A percentile compares a stretch with the other conserved stretches of the same genome.
phyloP scores from a whole-genome alignment of 2,888 invertebrate genomes.

The Phengaris alcon region DNA sequence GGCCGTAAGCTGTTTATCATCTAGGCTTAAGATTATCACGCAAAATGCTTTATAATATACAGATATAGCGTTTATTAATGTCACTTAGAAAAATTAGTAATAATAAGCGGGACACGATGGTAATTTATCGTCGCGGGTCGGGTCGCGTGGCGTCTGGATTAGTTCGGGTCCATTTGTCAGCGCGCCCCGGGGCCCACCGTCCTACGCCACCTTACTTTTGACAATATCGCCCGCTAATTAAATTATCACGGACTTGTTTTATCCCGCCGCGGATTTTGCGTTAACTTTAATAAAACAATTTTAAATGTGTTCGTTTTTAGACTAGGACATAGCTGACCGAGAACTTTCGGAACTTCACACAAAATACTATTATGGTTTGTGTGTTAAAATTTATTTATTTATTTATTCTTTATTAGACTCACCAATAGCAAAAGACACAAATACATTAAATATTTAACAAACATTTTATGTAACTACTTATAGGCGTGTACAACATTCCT shows the following conservation, averaged over 20 bases:
- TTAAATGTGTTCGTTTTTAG: neutral
- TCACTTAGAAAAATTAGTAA: neutral
- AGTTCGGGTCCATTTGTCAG: neutral
- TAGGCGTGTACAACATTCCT: too few species aligned
- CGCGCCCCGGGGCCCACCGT: neutral
- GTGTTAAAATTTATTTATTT: too few species aligned
- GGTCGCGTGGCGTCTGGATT: neutral
- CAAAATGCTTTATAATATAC: neutral
- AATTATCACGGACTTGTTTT: neutral
- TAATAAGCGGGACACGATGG: neutral
- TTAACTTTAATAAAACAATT: neutral
- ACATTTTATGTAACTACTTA: too few species aligned
- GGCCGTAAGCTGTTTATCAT: neutral
- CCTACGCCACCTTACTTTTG: neutral
- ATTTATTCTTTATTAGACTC: too few species aligned
- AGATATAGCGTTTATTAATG: neutral
- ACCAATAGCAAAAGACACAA: too few species aligned
- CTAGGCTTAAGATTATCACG: neutral
- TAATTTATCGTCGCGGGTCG: neutral
- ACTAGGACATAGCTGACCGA: neutral
- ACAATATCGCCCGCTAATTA: slow-evolving; percentile 1
- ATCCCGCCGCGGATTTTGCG: neutral
- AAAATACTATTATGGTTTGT: too few species aligned
- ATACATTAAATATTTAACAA: too few species aligned
- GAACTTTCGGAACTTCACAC: too few species aligned